Percentiles rank a stretch among this genome's conserved stretches.
These are phyloP conservation scores for Theristicus caerulescens DNA, from an alignment of 2,113 vertebrate genomes.

Conservation along the genomic window DNA sequence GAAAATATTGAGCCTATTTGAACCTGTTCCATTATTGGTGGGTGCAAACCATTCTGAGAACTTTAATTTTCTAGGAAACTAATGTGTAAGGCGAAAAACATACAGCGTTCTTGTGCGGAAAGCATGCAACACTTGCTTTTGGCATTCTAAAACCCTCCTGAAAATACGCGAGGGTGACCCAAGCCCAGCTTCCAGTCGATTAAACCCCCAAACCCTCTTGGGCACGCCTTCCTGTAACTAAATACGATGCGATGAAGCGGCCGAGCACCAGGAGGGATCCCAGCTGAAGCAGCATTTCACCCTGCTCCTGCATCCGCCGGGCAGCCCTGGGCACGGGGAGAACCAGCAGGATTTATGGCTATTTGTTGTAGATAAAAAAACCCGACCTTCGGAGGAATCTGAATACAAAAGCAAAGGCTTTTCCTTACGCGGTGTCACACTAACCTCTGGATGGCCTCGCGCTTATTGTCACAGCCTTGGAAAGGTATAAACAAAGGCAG, in stretches of 20 bases:
- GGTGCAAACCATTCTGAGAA: background rate
- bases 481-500: constrained; percentile 46
- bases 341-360: constrained; percentile 42
- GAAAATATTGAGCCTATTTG: background rate
- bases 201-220: background rate
- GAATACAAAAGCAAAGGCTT: constrained; percentile 29
- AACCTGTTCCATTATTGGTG: background rate
- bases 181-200: background rate
- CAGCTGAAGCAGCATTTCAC: background rate
- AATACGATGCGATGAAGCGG: background rate
- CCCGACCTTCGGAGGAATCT: background rate
- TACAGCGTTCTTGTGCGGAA: fast-evolving
- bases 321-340: background rate
- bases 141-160: background rate
- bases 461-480: background rate
- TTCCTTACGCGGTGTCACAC: constrained; percentile 11
- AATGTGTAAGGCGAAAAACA: background rate
- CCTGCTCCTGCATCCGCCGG: background rate
- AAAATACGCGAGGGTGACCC: background rate
- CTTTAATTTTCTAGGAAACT: background rate
- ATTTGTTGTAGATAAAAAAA: constrained; percentile 8
- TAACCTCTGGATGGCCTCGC: constrained; percentile 58
- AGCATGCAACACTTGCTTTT: background rate
- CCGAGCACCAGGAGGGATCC: background rate
- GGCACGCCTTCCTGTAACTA: background rate